phyloP scores from a whole-genome alignment of 1,140 invertebrate genomes.

The Bombus ignitus region DNA sequence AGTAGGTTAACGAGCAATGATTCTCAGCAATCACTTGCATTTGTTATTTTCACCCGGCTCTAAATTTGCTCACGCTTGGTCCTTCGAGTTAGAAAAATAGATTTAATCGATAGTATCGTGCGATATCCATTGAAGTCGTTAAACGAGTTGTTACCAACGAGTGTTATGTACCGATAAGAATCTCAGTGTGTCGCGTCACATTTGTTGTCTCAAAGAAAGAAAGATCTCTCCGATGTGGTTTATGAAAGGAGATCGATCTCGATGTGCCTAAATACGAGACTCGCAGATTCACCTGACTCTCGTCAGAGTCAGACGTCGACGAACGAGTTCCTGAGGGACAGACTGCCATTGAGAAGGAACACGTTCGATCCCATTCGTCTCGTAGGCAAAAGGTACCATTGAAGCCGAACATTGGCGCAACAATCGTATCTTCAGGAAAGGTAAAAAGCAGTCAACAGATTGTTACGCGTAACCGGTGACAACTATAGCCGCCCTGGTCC shows the following conservation, averaged over 20 bases:
- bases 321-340: neutral
- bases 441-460: neutral
- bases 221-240: neutral
- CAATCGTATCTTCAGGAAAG: neutral
- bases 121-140: too few species aligned
- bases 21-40: neutral
- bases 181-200: too few species aligned
- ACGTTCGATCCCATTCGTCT: slow-evolving; percentile 2
- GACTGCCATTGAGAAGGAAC: neutral
- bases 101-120: too few species aligned
- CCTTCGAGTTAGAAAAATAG: too few species aligned
- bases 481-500: neutral
- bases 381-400: neutral
- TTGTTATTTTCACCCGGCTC: neutral
- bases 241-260: neutral
- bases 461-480: neutral
- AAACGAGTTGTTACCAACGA: too few species aligned
- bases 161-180: too few species aligned
- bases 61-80: too few species aligned
- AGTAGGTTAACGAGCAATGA: neutral
- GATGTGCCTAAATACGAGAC: neutral
- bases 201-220: neutral
- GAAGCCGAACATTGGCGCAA: neutral
- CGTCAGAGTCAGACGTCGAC: slow-evolving; percentile 22
- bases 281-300: neutral